These are phyloP conservation scores for Xerus rutilus DNA, from an alignment of 2,797 vertebrate genomes.

Conservation along the genomic window DNA sequence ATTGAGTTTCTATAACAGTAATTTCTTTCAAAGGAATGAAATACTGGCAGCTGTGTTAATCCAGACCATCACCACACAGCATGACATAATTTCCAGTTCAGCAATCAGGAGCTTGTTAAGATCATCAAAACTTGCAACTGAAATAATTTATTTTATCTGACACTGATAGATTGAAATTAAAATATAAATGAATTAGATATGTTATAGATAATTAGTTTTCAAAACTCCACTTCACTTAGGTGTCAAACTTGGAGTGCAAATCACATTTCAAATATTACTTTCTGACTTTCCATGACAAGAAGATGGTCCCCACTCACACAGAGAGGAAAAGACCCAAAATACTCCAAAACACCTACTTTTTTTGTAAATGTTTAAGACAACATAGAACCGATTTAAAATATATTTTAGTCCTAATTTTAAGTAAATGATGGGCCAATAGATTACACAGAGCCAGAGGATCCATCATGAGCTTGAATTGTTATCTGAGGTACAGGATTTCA, in stretches of 20 bases:
- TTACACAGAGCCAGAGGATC: constrained; percentile 42
- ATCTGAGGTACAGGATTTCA: constrained; percentile 68
- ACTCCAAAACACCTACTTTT: neutral
- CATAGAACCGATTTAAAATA: constrained; percentile 71
- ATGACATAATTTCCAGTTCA: constrained; percentile 63
- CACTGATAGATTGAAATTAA: constrained; percentile 86
- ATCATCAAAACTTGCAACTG: constrained; percentile 73
- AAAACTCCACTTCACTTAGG: constrained; percentile 78
- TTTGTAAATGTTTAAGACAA: neutral
- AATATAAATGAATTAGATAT: constrained; percentile 86
- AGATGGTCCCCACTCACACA: constrained; percentile 81
- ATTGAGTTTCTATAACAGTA: constrained; percentile 60
- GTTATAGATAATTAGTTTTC: constrained; percentile 85
- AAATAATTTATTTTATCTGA: constrained; percentile 86
- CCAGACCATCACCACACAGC: constrained; percentile 47
- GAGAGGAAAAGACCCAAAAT: constrained; percentile 32
- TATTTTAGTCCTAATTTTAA: constrained; percentile 76
- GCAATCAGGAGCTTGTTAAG: constrained; percentile 77
- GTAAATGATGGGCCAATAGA: constrained; percentile 70
- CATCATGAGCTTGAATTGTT: constrained; percentile 56
- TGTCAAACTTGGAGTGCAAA: constrained; percentile 79
- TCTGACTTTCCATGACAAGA: constrained; percentile 81
- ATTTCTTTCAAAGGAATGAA: constrained; percentile 61
- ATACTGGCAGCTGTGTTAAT: constrained; percentile 51
- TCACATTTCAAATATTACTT: constrained; percentile 81